Percentiles rank a stretch among this genome's conserved stretches.
Evolutionary conservation across 2,797 vertebrate genomes (phyloP).

Genomic region (Falco naumanni): DNA sequence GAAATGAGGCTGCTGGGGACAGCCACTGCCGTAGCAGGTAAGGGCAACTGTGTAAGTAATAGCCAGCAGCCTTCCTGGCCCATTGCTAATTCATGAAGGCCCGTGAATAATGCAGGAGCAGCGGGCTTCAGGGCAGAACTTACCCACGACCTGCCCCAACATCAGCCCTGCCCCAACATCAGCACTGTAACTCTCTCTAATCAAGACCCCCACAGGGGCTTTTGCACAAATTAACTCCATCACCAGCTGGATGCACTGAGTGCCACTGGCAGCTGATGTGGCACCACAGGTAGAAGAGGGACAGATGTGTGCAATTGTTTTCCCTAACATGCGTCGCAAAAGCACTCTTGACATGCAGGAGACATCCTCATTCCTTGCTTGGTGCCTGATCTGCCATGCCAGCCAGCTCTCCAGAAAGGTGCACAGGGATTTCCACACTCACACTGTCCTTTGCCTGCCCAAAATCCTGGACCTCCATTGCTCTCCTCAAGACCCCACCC

Average conservation of each 20-base stretch:
- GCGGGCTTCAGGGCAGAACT: constrained; percentile 37
- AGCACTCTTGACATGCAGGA: not conserved
- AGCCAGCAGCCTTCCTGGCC: constrained; percentile 19
- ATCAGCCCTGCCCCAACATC: constrained; percentile 57
- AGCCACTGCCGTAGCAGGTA: not conserved
- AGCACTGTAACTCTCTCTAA: constrained; percentile 30
- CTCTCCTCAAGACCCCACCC: not conserved
- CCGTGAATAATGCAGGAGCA: constrained; percentile 71
- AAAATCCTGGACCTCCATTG: not conserved
- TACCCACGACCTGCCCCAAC: constrained; percentile 59
- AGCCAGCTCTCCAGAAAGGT: not conserved
- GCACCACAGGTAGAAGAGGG: fast-evolving
- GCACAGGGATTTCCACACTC: not conserved
- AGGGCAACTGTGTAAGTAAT: constrained; percentile 34
- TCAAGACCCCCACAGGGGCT: constrained; percentile 34
- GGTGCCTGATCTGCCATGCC: not conserved
- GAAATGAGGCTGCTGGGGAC: not conserved
- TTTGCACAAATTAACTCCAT: constrained; percentile 67
- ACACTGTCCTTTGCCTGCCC: not conserved
- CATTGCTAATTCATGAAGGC: constrained; percentile 69
- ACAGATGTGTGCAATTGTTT: not conserved
- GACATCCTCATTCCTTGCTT: not conserved
- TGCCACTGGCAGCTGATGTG: not conserved
- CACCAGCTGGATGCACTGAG: not conserved
- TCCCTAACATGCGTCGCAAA: not conserved